These are phyloP conservation scores for Orchestes rusci DNA, from an alignment of 2,888 invertebrate genomes.

Conservation along the genomic window DNA sequence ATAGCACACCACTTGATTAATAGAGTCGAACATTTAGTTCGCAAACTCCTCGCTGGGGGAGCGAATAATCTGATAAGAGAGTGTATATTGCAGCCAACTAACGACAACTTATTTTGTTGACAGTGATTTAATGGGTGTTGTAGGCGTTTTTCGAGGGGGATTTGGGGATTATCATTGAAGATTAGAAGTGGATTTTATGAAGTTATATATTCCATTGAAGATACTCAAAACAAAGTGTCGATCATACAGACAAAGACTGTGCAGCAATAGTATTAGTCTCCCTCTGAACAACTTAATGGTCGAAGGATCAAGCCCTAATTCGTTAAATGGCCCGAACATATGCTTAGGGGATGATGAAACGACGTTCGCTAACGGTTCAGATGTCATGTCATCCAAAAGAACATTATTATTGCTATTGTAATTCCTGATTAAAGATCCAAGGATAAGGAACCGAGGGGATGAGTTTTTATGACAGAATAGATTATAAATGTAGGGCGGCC, in stretches of 20 bases:
- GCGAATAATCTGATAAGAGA: conserved; percentile 41
- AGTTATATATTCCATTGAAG: no score
- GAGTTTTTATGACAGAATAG: background rate
- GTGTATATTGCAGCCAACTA: conserved; percentile 32
- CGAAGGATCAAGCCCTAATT: conserved; percentile 42
- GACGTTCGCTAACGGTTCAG: conserved; percentile 12
- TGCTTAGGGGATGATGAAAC: conserved; percentile 29
- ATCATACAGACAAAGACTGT: no score
- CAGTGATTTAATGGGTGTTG: conserved; percentile 19
- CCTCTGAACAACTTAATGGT: conserved; percentile 27
- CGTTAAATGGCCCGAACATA: conserved; percentile 46
- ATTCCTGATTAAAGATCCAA: conserved; percentile 15
- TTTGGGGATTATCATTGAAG: conserved; percentile 10
- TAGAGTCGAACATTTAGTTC: conserved; percentile 41
- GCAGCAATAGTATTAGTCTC: no score
- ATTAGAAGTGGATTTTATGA: no score
- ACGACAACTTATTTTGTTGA: conserved; percentile 20
- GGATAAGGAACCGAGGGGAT: conserved; percentile 2
- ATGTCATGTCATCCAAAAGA: conserved; percentile 17
- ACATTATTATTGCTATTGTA: conserved; percentile 15
- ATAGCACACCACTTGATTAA: conserved; percentile 37
- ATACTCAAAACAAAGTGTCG: no score
- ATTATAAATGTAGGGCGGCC: background rate
- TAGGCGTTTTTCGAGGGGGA: conserved; percentile 20
- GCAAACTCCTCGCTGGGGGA: conserved; percentile 37